A percentile compares a stretch with the other conserved stretches of the same genome.
These are phyloP conservation scores for Orientallactaga bullata DNA, from an alignment of 2,113 vertebrate genomes.

Conservation along the genomic window DNA sequence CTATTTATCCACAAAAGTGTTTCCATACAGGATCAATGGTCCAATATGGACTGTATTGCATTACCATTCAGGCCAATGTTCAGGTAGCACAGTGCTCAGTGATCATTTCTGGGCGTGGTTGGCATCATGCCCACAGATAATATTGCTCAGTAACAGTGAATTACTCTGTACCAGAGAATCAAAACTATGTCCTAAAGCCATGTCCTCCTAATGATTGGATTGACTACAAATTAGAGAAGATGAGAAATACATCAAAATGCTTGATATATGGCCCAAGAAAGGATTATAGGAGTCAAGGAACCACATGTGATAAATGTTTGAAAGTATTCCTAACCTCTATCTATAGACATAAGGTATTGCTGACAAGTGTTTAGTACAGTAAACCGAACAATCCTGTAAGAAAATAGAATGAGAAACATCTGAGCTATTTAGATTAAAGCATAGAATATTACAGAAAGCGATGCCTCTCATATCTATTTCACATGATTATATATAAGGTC, in stretches of 20 bases:
- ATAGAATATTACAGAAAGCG: conserved; percentile 21
- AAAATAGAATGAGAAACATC: not conserved
- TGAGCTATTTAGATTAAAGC: not conserved
- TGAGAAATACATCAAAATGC: conserved; percentile 46
- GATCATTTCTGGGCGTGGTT: conserved; percentile 51
- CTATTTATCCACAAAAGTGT: conserved; percentile 79
- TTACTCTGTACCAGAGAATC: not conserved
- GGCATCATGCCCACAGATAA: not conserved
- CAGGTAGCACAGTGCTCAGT: conserved; percentile 26
- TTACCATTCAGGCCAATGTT: conserved; percentile 21
- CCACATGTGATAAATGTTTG: conserved; percentile 20
- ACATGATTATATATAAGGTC: not conserved
- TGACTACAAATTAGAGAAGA: not conserved
- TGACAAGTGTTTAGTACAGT: conserved; percentile 47
- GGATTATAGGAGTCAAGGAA: conserved; percentile 21
- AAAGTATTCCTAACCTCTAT: conserved; percentile 1
- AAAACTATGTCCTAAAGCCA: conserved; percentile 54
- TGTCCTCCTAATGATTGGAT: conserved; percentile 30
- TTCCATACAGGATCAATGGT: conserved; percentile 73
- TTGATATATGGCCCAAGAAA: not conserved
- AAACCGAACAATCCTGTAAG: conserved; percentile 48
- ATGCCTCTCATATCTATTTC: conserved; percentile 9
- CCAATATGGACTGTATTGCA: conserved; percentile 69
- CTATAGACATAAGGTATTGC: conserved; percentile 16
- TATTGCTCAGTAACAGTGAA: conserved; percentile 7